These are phyloP conservation scores for Eudorcas thomsonii DNA, from an alignment of 2,113 vertebrate genomes.

Conservation along the genomic window DNA sequence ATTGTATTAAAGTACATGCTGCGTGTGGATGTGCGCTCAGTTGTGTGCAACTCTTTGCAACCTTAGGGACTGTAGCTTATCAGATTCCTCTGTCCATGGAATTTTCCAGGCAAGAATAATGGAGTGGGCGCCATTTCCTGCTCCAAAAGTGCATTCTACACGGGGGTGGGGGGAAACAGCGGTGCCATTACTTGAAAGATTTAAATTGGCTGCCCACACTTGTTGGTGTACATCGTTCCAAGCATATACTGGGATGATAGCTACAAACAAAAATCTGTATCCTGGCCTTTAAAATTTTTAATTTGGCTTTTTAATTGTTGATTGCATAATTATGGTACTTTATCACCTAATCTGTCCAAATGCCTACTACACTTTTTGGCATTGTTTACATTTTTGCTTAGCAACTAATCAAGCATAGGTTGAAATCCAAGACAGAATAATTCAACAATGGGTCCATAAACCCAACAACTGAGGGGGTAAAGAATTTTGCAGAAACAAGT, in stretches of 20 bases:
- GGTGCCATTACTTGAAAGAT: background rate
- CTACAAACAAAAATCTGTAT: background rate
- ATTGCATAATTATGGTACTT: constrained; percentile 57
- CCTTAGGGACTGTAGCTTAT: background rate
- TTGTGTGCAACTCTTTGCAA: background rate
- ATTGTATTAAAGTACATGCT: background rate
- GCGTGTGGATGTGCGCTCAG: background rate
- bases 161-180: background rate
- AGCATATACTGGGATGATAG: constrained; percentile 14
- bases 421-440: constrained; percentile 44
- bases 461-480: background rate
- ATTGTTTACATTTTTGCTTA: constrained; percentile 51
- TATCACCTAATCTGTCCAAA: constrained; percentile 55
- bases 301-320: constrained; percentile 51
- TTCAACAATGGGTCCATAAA: constrained; percentile 35
- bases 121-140: background rate
- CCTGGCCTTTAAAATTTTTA: constrained; percentile 10
- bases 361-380: constrained; percentile 40
- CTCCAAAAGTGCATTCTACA: background rate
- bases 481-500: background rate
- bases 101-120: background rate
- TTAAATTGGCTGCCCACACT: constrained; percentile 33
- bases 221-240: constrained; percentile 3
- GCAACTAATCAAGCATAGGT: constrained; percentile 46
- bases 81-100: background rate